phyloP scores from a whole-genome alignment of 2,888 invertebrate genomes.

The Ecdyonurus torrentis region DNA sequence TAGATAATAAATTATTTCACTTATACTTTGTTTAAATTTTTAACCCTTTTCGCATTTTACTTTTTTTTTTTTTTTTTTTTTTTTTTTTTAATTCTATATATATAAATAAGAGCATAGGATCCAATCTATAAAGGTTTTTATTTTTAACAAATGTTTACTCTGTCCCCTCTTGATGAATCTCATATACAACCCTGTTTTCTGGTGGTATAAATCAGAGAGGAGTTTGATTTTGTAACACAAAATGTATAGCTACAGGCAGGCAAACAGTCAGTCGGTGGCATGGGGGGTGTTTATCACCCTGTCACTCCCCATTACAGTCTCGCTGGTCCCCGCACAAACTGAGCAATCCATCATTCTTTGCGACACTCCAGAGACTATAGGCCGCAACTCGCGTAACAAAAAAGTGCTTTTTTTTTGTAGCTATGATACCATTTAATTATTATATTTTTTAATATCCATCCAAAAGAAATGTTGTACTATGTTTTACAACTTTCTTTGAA shows the following conservation, averaged over 20 bases:
- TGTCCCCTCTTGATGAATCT: not conserved
- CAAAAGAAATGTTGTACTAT: too few species aligned
- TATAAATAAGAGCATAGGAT: not conserved
- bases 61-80: not conserved
- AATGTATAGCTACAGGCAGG: not conserved
- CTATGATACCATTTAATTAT: too few species aligned
- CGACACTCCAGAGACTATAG: not conserved
- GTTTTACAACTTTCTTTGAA: too few species aligned
- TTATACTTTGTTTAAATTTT: too few species aligned
- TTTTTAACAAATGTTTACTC: not conserved
- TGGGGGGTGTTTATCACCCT: not conserved
- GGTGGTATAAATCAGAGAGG: not conserved
- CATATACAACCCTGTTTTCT: not conserved
- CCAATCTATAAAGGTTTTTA: too few species aligned
- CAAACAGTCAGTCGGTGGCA: not conserved
- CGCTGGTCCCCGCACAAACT: not conserved
- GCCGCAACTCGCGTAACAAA: not conserved
- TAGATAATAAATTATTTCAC: too few species aligned
- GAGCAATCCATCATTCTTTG: not conserved
- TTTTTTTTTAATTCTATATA: not conserved
- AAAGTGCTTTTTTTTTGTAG: not conserved
- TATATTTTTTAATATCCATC: too few species aligned
- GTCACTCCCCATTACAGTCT: not conserved
- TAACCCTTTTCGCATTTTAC: too few species aligned
- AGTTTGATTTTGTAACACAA: not conserved